Evolutionary conservation across 2,888 invertebrate genomes (phyloP).

Genomic region (Noctua fimbriata): DNA sequence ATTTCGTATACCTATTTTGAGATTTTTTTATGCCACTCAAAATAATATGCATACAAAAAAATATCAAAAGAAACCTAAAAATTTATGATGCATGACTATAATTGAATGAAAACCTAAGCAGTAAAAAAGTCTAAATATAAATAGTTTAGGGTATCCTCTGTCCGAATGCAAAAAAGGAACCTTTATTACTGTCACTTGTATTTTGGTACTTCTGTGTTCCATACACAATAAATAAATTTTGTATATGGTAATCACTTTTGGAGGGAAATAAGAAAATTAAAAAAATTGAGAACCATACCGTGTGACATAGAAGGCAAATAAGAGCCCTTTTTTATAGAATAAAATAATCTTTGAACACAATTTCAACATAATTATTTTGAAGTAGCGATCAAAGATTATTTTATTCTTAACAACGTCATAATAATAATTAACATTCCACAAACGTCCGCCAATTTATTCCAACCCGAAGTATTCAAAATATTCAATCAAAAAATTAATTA

Average conservation of each 20-base stretch:
- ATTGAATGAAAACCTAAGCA: neutral
- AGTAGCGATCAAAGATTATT: neutral
- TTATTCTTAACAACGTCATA: constrained; percentile 1
- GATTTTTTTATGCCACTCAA: too few species aligned
- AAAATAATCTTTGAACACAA: too few species aligned
- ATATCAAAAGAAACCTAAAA: too few species aligned
- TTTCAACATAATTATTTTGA: neutral
- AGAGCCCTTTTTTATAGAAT: neutral
- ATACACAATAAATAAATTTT: neutral
- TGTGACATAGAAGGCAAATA: neutral
- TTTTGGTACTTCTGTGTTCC: neutral
- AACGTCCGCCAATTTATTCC: constrained; percentile 26
- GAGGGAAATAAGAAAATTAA: neutral
- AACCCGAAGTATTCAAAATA: constrained; percentile 54
- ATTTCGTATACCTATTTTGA: too few species aligned
- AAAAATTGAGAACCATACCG: neutral
- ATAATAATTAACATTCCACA: constrained; percentile 31
- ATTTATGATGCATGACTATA: neutral
- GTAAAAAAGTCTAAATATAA: too few species aligned
- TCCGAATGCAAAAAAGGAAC: neutral
- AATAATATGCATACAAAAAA: too few species aligned
- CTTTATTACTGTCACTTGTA: neutral
- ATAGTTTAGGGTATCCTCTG: neutral
- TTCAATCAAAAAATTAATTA: constrained; percentile 67
- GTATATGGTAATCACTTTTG: neutral